Evolutionary conservation across 1,140 invertebrate species (phyloP).

Genomic region (Protaetia brevitarsis): DNA sequence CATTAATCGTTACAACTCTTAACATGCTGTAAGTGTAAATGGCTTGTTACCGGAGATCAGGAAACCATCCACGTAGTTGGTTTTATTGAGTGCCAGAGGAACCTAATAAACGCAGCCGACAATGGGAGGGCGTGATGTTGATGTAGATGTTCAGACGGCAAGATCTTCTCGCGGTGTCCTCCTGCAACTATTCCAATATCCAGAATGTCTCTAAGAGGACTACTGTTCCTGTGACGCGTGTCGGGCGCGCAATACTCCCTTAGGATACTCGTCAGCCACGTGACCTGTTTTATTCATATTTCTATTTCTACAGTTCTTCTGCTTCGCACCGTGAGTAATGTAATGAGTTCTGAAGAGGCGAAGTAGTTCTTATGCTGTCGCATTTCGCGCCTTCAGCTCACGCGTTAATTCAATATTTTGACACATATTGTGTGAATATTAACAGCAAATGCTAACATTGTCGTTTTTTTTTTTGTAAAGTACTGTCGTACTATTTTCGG

Average conservation of each 20-base stretch:
- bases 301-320: constrained; percentile 25
- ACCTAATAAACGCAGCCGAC: constrained; percentile 41
- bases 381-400: not conserved
- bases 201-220: constrained; percentile 10
- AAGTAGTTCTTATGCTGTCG: not conserved
- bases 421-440: constrained; percentile 10
- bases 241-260: constrained; percentile 28
- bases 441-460: not conserved
- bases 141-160: constrained; percentile 39
- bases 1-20: constrained; percentile 11
- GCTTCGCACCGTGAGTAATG: not conserved
- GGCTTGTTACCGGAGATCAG: constrained; percentile 21
- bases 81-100: constrained; percentile 41
- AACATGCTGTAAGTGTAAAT: constrained; percentile 21
- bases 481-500: not conserved
- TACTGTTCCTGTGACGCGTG: constrained; percentile 22
- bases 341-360: constrained; percentile 20
- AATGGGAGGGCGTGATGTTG: constrained; percentile 37
- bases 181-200: constrained; percentile 34
- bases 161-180: constrained; percentile 20
- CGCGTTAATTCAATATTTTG: constrained; percentile 17
- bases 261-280: constrained; percentile 32
- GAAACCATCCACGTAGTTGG: constrained; percentile 34
- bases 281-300: constrained; percentile 42
- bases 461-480: not conserved